phyloP scores from a whole-genome alignment of 1,140 invertebrate species.

The Hypothenemus hampei region DNA sequence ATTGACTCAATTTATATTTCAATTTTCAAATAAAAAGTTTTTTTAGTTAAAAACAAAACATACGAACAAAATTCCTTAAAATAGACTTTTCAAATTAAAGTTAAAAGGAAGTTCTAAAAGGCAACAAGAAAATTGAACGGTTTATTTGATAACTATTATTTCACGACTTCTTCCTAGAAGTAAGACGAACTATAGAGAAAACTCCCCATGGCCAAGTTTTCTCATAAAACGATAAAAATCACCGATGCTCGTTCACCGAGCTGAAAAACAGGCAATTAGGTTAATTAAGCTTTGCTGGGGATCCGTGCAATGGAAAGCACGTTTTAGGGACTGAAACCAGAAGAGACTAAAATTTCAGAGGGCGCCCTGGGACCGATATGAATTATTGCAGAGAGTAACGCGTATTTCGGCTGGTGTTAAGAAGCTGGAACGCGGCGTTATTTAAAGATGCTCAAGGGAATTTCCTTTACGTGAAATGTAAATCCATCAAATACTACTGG shows the following conservation, averaged over 20 bases:
- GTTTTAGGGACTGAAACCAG: constrained; percentile 28
- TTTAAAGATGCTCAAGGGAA: constrained; percentile 20
- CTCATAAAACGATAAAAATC: constrained; percentile 33
- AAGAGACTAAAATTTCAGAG: constrained; percentile 28
- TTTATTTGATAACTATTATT: too few relatives aligned
- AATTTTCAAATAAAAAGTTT: too few relatives aligned
- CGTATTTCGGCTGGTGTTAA: constrained; percentile 24
- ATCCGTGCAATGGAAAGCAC: constrained; percentile 28
- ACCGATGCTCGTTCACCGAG: constrained; percentile 25
- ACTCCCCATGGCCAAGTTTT: constrained; percentile 21
- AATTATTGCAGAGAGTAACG: constrained; percentile 30
- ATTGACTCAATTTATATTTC: too few relatives aligned
- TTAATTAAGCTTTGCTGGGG: constrained; percentile 33
- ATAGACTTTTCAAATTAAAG: too few relatives aligned
- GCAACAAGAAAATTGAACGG: too few relatives aligned
- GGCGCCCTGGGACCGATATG: constrained; percentile 31
- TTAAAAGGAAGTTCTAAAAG: too few relatives aligned
- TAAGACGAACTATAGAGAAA: too few relatives aligned
- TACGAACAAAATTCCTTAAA: too few relatives aligned
- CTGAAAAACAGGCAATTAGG: constrained; percentile 35
- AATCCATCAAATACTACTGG: not conserved
- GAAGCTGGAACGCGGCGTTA: constrained; percentile 23
- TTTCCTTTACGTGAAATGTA: constrained; percentile 4
- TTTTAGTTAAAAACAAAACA: too few relatives aligned
- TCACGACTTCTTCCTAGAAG: too few relatives aligned